Conservation (phyloP, 2,888 invertebrate genomes). For the Stenchaetothrips biformis region DNA sequence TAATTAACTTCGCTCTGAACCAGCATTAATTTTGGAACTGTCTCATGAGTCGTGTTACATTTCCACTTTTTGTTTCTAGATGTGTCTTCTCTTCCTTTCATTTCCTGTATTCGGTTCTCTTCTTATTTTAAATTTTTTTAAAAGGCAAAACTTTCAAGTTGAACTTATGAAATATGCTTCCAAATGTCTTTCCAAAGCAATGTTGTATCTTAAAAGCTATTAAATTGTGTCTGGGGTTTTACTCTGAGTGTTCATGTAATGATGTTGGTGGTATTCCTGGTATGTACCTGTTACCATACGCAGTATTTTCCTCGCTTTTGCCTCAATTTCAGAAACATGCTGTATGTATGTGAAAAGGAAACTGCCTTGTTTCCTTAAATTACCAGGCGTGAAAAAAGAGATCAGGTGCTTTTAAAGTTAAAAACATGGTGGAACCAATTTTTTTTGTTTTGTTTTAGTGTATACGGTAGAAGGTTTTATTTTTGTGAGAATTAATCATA, state of each 20-base stretch:
- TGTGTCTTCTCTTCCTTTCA: neutral
- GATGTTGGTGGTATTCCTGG: conserved; percentile 9
- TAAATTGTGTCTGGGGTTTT: neutral
- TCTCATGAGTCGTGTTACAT: too few species aligned
- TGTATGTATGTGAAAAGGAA: neutral
- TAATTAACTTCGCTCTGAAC: too few species aligned
- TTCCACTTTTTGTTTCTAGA: neutral
- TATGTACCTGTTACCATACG: conserved; percentile 14
- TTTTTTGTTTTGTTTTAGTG: neutral
- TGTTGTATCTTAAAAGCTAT: neutral
- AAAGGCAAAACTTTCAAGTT: too few species aligned
- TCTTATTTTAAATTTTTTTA: too few species aligned
- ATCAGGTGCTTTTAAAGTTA: neutral
- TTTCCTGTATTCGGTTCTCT: too few species aligned
- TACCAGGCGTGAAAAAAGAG: neutral
- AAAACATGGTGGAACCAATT: neutral
- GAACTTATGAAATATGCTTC: neutral
- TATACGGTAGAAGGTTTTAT: neutral
- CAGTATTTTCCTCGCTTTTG: conserved; percentile 4
- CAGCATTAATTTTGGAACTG: too few species aligned
- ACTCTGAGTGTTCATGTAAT: neutral
- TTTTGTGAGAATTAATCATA: neutral
- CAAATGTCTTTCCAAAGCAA: conserved; percentile 1
- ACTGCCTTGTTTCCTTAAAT: neutral
- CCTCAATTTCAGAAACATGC: neutral